phyloP scores from a whole-genome alignment of 2,113 vertebrate genomes.

The Syrrhaptes paradoxus region DNA sequence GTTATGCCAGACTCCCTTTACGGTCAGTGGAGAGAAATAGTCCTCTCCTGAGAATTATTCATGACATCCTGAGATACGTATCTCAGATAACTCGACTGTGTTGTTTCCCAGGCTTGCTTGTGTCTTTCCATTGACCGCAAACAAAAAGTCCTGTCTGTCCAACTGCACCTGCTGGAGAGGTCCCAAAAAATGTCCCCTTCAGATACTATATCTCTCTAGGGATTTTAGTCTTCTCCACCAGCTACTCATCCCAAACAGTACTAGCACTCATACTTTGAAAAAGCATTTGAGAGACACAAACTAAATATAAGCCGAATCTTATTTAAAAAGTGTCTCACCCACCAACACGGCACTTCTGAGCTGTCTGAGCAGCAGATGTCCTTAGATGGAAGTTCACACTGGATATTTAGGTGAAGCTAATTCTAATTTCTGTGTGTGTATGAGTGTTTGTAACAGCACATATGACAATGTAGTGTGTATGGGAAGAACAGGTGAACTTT shows the following conservation, averaged over 20 bases:
- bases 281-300: background rate
- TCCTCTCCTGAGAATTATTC: background rate
- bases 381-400: background rate
- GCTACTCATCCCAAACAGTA: background rate
- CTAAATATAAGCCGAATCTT: background rate
- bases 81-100: background rate
- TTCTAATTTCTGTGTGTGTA: background rate
- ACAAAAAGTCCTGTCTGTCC: background rate
- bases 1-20: background rate
- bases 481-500: conserved; percentile 73
- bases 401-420: conserved; percentile 11
- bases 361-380: background rate
- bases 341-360: background rate
- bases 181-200: background rate
- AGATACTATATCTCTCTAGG: background rate
- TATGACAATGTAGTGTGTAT: background rate
- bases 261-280: background rate
- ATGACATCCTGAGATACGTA: background rate
- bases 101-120: background rate
- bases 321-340: background rate
- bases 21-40: background rate
- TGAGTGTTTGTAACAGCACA: background rate
- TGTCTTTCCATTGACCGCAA: background rate
- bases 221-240: background rate
- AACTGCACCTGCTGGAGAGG: background rate